A percentile compares a stretch with the other conserved stretches of the same genome.
phyloP scores from a whole-genome alignment of 1,140 invertebrate genomes.

The Dendroctonus valens region DNA sequence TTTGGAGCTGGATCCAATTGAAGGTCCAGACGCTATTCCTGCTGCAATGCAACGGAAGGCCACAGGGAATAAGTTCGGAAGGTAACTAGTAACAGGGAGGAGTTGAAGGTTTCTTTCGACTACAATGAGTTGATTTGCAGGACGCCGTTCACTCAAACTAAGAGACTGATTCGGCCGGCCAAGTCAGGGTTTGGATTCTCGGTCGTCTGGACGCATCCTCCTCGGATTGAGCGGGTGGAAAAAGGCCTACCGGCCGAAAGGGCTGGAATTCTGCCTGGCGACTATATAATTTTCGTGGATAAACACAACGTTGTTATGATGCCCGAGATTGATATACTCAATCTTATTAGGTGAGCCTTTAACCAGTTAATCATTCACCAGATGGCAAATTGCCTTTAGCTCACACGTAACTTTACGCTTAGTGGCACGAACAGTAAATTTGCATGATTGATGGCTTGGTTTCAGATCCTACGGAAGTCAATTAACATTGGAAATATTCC shows the following conservation, averaged over 20 bases:
- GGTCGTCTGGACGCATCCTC: conserved; percentile 88
- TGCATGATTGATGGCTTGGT: conserved; percentile 18
- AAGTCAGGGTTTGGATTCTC: conserved; percentile 79
- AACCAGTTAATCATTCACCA: not conserved
- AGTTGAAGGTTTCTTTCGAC: too few species aligned
- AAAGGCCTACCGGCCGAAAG: conserved; percentile 75
- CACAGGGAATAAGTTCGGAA: conserved; percentile 58
- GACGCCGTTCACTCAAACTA: conserved; percentile 79
- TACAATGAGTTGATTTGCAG: conserved; percentile 39
- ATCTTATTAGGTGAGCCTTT: conserved; percentile 70
- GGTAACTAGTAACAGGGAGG: conserved; percentile 7
- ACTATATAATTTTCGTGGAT: conserved; percentile 84
- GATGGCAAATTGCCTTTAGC: not conserved
- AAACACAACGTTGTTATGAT: conserved; percentile 81
- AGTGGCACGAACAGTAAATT: not conserved
- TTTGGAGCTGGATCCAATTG: conserved; percentile 72
- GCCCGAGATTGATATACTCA: conserved; percentile 74
- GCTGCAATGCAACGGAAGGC: conserved; percentile 54
- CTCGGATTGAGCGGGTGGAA: conserved; percentile 83
- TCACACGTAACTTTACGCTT: conserved; percentile 2
- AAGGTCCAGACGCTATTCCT: conserved; percentile 57
- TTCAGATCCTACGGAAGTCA: conserved; percentile 65
- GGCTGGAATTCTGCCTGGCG: conserved; percentile 75
- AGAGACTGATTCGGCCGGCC: conserved; percentile 59
- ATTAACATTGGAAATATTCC: conserved; percentile 75